Conservation (phyloP, 53 echinoderm and acorn worm species). For the Astropecten irregularis region DNA sequence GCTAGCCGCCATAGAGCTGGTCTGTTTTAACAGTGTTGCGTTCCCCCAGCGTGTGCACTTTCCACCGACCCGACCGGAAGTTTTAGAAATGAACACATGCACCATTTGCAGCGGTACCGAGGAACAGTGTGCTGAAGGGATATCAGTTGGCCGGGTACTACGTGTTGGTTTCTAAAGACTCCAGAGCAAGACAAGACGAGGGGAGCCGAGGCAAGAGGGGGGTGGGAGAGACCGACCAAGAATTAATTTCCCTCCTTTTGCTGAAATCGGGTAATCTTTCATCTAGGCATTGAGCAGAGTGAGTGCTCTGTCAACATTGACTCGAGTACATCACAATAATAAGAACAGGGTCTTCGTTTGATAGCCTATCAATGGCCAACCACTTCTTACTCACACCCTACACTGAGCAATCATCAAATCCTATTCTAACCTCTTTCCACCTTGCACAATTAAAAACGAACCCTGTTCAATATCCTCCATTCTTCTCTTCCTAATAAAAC, state of each 20-base stretch:
- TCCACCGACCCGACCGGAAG: conserved; percentile 44
- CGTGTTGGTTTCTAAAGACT: conserved; percentile 45
- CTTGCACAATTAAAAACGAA: no score
- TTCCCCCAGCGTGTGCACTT: conserved; percentile 48
- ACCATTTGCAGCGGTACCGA: conserved; percentile 40
- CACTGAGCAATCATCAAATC: no score
- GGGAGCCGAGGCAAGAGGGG: background rate
- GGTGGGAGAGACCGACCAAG: conserved; percentile 21
- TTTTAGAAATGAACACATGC: conserved; percentile 47
- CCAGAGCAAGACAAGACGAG: conserved; percentile 4
- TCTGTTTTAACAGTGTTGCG: conserved; percentile 58
- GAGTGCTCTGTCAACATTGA: conserved; percentile 61
- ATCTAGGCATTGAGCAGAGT: conserved; percentile 14
- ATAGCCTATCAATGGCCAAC: conserved; percentile 54
- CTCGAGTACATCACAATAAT: conserved; percentile 53
- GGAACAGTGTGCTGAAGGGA: conserved; percentile 11
- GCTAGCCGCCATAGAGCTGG: conserved; percentile 17
- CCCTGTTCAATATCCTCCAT: no score
- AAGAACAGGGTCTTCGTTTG: conserved; percentile 24
- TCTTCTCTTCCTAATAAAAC: no score
- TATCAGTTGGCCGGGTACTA: conserved; percentile 48
- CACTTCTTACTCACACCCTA: no score
- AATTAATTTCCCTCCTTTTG: conserved; percentile 58
- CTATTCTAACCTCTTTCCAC: no score
- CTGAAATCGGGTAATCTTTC: conserved; percentile 49